phyloP scores from a whole-genome alignment of 2,888 invertebrate species.

The Oscheius sp. region DNA sequence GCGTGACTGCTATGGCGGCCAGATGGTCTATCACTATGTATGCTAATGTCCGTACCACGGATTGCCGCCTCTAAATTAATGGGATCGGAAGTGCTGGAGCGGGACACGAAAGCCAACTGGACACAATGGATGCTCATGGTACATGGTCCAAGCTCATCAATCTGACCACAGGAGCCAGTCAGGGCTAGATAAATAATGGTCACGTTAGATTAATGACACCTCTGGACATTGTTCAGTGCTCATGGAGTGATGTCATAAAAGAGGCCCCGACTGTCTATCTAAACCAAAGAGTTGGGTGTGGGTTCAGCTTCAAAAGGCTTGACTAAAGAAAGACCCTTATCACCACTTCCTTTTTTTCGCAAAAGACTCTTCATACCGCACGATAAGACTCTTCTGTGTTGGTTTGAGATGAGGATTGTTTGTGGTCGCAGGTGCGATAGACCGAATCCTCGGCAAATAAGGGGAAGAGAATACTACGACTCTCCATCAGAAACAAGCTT shows the following conservation, averaged over 20 bases:
- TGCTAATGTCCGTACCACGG: constrained; percentile 26
- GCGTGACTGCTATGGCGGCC: constrained; percentile 27
- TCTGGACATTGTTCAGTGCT: background rate
- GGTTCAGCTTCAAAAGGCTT: background rate
- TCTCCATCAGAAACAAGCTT: background rate
- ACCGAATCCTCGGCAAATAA: constrained; percentile 16
- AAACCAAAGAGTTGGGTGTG: no score
- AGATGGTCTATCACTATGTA: constrained; percentile 37
- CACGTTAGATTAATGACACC: background rate
- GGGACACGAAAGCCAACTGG: constrained; percentile 26
- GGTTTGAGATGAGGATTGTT: constrained; percentile 7
- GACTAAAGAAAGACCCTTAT: background rate
- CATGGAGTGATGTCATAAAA: background rate
- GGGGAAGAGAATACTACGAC: constrained; percentile 11
- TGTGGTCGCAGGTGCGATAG: constrained; percentile 6
- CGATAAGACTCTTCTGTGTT: background rate
- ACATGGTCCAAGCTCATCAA: background rate
- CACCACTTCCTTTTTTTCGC: background rate
- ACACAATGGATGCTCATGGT: constrained; percentile 23
- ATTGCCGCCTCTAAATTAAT: constrained; percentile 37
- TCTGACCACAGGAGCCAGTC: background rate
- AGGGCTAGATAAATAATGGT: background rate
- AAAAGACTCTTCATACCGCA: background rate
- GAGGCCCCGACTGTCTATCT: background rate
- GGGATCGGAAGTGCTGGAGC: constrained; percentile 20